Conservation (phyloP, 1,140 invertebrate species). For the Lordiphosa mommai region DNA sequence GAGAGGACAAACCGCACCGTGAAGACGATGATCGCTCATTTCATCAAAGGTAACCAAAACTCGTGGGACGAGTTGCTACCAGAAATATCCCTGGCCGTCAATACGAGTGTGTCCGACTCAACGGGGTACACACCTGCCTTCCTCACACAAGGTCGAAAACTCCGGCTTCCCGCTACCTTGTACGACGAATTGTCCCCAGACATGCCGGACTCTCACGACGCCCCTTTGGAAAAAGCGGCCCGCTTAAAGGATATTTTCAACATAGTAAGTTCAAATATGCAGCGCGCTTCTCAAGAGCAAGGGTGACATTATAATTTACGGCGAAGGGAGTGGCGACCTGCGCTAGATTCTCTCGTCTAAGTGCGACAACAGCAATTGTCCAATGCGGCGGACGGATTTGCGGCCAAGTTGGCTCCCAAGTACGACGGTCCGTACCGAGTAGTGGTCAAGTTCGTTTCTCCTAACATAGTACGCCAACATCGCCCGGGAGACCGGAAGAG, state of each 20-base stretch:
- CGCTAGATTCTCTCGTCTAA: not conserved
- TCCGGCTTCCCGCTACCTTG: not conserved
- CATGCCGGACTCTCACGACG: not conserved
- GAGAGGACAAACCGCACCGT: no score
- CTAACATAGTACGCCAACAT: no score
- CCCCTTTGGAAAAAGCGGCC: not conserved
- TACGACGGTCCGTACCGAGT: no score
- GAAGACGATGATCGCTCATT: not conserved
- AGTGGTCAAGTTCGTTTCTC: no score
- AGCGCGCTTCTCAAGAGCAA: not conserved
- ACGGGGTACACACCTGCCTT: slow-evolving; percentile 5
- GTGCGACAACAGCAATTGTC: no score
- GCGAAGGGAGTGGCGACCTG: not conserved
- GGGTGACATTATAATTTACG: not conserved
- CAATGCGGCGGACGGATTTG: no score
- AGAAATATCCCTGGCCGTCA: slow-evolving; percentile 7
- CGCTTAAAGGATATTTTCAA: not conserved
- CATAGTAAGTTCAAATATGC: not conserved
- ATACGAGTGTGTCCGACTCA: slow-evolving; percentile 4
- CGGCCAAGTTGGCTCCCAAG: no score
- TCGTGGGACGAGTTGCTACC: not conserved
- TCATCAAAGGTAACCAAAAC: not conserved
- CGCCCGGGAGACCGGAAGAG: no score
- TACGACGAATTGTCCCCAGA: slow-evolving; percentile 2
- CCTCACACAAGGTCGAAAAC: slow-evolving; percentile 7